Evolutionary conservation across 30 jellyfish, hydroid and myxozoan genomes (phyloP), one percentile per base, ranked within the genome.

Genomic region (Hydra vulgaris): DNA sequence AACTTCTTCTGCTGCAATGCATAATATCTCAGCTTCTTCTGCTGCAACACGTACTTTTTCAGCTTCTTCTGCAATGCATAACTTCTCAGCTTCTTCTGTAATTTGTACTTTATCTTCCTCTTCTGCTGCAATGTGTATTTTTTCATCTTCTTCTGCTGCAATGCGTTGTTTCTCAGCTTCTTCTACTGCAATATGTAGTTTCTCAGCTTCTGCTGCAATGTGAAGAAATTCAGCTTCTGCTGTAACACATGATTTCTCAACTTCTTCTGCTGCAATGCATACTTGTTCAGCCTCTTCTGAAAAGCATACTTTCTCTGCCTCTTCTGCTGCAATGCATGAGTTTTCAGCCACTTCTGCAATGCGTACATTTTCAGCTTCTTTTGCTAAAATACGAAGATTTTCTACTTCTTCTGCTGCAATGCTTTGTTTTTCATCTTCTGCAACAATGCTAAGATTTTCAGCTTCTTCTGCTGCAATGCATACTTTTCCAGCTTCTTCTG

Each of bases 111-210:
- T 53, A 7, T 78, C 80, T 0, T 52, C 82, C 7, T 0, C 61
- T 40, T 40, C 61, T 40, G 61, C 61, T 40, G 61, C 61, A 40
- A 40, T 40, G 8, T 5, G 20, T 19, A 23, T 53, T 8, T 27
- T 26, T 18, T 73, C 81, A 12, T 69, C 81, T 73, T 26, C 81
- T 27, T 73, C 1, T 73, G 77, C 55, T 25, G 82, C 84, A 26
- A 53, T 0, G 21, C 78, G 12, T 76, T 76, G 22, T 53, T 76
- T 76, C 56, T 76, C 84, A 7, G n/a, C 0, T 15, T 76, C 82
- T 0, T 76, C 84, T 53, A 0, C 27, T 76, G 53, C 84, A 76
- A 21, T 20, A 7, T 18, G 23, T 61, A 8, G 8, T 25, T 80
- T 66, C 54, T 66, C 70, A 15, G 27, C 27, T 61, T 80, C 83